These are phyloP conservation scores for Scaeva pyrastri DNA, from an alignment of 2,888 invertebrate species.

Conservation along the genomic window DNA sequence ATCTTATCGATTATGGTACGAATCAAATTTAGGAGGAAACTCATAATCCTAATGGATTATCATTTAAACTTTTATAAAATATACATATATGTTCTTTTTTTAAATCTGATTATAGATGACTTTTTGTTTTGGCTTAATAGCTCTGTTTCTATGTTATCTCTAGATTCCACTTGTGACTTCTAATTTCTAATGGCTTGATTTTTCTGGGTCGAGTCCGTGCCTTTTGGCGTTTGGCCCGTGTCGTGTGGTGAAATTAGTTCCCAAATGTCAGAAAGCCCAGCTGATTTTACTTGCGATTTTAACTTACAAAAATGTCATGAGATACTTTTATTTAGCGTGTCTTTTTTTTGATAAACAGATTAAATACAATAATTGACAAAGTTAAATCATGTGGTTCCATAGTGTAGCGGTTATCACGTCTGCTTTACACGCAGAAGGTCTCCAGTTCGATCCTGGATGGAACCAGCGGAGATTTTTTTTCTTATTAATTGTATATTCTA, in stretches of 20 bases:
- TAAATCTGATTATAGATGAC: constrained; percentile 3
- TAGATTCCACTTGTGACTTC: not conserved
- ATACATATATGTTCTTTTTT: constrained; percentile 41
- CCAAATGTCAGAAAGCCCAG: constrained; percentile 26
- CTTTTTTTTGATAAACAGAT: fast-evolving
- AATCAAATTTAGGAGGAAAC: constrained; percentile 86
- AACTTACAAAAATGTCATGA: not conserved
- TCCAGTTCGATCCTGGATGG: constrained; percentile 85
- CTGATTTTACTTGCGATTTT: constrained; percentile 27
- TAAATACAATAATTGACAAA: not conserved
- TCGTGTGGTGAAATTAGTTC: constrained; percentile 33
- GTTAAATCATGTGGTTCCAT: constrained; percentile 82
- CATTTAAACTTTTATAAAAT: constrained; percentile 44
- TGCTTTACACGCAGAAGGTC: constrained; percentile 85
- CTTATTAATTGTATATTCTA: not conserved
- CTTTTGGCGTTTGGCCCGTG: too few relatives aligned
- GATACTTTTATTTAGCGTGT: not conserved
- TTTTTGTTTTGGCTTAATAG: constrained; percentile 3
- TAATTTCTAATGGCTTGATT: not conserved
- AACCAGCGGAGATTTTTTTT: constrained; percentile 78
- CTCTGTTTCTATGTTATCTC: too few relatives aligned
- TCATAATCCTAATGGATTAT: constrained; percentile 83
- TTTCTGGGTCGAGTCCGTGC: too few relatives aligned
- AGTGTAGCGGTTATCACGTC: constrained; percentile 85
- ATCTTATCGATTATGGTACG: constrained; percentile 86